Base-by-base conservation (phyloP, 2,888 invertebrate genomes). In the Serripes groenlandicus region DNA sequence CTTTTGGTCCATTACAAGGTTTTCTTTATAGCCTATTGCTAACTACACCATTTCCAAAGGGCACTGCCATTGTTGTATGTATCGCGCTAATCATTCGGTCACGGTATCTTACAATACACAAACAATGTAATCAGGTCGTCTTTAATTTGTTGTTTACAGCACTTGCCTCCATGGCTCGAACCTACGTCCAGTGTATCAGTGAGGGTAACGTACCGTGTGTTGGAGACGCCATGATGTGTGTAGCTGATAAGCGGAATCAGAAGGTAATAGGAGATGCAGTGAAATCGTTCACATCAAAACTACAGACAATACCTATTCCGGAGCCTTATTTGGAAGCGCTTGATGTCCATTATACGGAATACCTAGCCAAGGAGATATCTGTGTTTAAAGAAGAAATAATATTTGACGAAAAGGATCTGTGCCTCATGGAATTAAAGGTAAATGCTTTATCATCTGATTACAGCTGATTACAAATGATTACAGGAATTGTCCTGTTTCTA, bases 211-310 rank as follows among this genome's bases (percentile, higher is more conserved):
- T 62, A 9, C 62, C 62, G 2, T 34, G 26, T 62, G 62, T 62
- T 3, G 62, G 62, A 3, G 62, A 62, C 62, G 62, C 62, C 7
- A 62, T 62, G 62, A 62, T 62, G 62, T 21, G 21, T 21, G 62
- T 62, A 5, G 62, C 21, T 7, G 34, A 62, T n/a, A 34, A 34
- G 15, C 32, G 62, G 62, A 62, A 62, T 21, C 62, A 34, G 62
- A 62, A 62, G 34, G 21, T 62, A 28, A 62, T 34, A 3, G 34
- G 34, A 21, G 34, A 62, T 21, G 34, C 62, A 2, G 11, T 62
- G 15, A 28, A 30, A 34, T 30, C 62, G 34, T 62, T 62, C 28
- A 32, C 28, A 21, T 11, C 34, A 30, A 62, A 32, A 11, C 15
- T 34, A 34, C 21, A 34, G 3, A 15, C 9, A 5, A 11, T 62